Percentiles rank a stretch among this genome's conserved stretches.
Evolutionary conservation across 2,797 vertebrate species (phyloP).

Genomic region (Mormyrus hasselquistii): DNA sequence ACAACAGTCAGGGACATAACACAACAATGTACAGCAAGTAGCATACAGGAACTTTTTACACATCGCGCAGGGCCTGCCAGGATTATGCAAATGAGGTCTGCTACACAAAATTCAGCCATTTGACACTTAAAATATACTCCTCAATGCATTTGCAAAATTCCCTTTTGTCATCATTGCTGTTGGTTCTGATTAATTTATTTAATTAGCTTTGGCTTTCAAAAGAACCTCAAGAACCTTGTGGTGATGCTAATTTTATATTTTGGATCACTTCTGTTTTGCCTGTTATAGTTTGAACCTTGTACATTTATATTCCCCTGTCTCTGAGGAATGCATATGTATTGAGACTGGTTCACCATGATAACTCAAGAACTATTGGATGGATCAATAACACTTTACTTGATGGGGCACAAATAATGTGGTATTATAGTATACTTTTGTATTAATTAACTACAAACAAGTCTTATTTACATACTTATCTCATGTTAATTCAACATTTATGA

Average conservation of each 20-base stretch:
- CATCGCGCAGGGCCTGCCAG: not conserved
- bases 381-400: not conserved
- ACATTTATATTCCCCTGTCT: not conserved
- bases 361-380: not conserved
- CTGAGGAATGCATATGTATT: not conserved
- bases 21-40: not conserved
- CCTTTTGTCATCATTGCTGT: not conserved
- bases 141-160: not conserved
- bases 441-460: not conserved
- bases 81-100: not conserved
- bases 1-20: not conserved
- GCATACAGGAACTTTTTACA: not conserved
- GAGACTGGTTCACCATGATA: not conserved
- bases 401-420: not conserved
- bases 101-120: not conserved
- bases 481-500: not conserved
- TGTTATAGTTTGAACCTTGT: not conserved
- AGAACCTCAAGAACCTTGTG: not conserved
- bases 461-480: not conserved
- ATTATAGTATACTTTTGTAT: not conserved
- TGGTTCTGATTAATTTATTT: not conserved
- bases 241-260: not conserved
- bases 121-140: not conserved
- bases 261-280: not conserved
- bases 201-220: not conserved